Base-by-base conservation (phyloP, 2,888 invertebrate species). In the Pammene aurita region DNA sequence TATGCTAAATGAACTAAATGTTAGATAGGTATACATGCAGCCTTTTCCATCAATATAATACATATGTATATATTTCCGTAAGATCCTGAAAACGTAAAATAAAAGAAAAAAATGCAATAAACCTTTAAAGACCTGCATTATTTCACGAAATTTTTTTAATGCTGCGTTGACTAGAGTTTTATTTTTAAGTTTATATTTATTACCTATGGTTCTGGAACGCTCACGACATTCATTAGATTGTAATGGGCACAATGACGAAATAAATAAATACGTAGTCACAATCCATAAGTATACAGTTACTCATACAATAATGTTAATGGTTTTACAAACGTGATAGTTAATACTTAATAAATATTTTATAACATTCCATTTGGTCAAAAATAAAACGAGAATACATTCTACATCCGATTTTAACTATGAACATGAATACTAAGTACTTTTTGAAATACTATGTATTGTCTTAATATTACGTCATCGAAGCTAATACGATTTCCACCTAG, bases 111-210 rank as follows among this genome's bases (percentile, higher is more conserved):
- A 77, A 83, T 80, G 77, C 74, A 77, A 75, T 57, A 74, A 77
- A 80, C 76, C 79, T 72, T 79, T 76, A 77, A 7, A 42, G 18
- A 79, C 79, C 78, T 79, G 78, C 77, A 76, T 78, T 76, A 46
- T 35, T 61, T 16, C 13, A 56, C 38, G 66, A 68, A 66, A 73
- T 73, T 75, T 74, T 77, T 75, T 77, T 77, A 86, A 88, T 87
- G 87, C 85, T 85, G 87, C 80, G 83, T 85, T 90, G 90, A 90
- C 90, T 90, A 90, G 90, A 90, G 79, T 79, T 82, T 75, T 73
- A 75, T 77, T 76, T 78, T 77, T 74, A 76, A 73, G 35, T 35
- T 71, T 41, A 63, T 10, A 61, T 58, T 57, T 52, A 58, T 64
- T 60, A 66, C 34, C 42, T 69, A 69, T 65, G 60, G 54, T 18